phyloP scores from a whole-genome alignment of 2,113 vertebrate genomes.

The Prietella phreatophila region DNA sequence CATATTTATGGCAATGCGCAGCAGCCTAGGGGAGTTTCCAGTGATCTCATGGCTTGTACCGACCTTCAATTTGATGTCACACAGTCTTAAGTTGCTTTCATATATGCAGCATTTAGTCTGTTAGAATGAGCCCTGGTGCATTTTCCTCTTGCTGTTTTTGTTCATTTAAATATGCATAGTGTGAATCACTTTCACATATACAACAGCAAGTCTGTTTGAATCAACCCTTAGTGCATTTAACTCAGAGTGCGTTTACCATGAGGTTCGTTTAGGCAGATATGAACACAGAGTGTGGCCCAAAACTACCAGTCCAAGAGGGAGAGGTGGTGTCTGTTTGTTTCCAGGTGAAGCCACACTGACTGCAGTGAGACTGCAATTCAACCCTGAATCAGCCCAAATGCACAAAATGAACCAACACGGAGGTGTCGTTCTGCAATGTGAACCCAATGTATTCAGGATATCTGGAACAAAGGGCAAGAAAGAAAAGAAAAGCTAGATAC shows the following conservation, averaged over 20 bases:
- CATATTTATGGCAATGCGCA: constrained; percentile 11
- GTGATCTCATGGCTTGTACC: not conserved
- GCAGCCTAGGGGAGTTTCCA: not conserved
- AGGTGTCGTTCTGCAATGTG: not conserved
- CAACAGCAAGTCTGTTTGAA: not conserved
- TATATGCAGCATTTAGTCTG: constrained; percentile 10
- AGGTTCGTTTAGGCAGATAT: not conserved
- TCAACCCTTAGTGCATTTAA: not conserved
- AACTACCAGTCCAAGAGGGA: not conserved
- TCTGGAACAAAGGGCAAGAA: not conserved
- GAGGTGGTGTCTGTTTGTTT: not conserved
- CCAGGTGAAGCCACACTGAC: not conserved
- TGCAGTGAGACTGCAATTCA: not conserved
- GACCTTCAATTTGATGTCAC: constrained; percentile 31
- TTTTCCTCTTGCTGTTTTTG: not conserved
- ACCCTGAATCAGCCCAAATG: not conserved
- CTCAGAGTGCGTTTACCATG: not conserved
- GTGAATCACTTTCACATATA: not conserved
- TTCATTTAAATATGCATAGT: not conserved
- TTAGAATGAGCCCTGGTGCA: not conserved
- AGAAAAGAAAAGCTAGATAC: not conserved
- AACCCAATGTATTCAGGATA: not conserved
- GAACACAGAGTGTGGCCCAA: not conserved
- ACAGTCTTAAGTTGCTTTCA: constrained; percentile 10
- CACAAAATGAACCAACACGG: not conserved